Conservation (phyloP, 64 coral and sea anemone species). For the Cladopsammia gracilis region DNA sequence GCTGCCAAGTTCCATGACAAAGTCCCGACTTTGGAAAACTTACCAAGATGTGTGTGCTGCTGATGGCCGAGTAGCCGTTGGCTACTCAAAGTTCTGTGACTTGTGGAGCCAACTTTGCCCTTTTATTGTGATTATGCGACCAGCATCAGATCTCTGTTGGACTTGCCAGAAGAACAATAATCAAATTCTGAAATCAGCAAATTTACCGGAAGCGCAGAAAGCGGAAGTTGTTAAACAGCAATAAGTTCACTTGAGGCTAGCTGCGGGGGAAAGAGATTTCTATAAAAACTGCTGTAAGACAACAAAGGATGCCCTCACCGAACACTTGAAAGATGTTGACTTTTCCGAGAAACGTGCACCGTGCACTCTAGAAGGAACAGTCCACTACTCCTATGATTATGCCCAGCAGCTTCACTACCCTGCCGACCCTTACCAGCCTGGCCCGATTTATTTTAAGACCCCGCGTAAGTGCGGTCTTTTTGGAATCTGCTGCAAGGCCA, state of each 20-base stretch:
- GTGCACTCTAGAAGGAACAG: neutral
- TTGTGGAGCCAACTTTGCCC: slow-evolving; percentile 46
- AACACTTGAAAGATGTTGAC: slow-evolving; percentile 15
- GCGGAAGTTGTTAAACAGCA: too few relatives aligned
- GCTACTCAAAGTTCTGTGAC: slow-evolving; percentile 58
- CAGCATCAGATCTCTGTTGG: slow-evolving; percentile 44
- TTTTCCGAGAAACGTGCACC: slow-evolving; percentile 23
- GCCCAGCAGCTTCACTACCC: neutral
- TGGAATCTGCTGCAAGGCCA: slow-evolving; percentile 22
- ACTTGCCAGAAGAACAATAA: slow-evolving; percentile 62
- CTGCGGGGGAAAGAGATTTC: too few relatives aligned
- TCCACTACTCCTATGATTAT: too few relatives aligned
- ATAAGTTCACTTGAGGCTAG: too few relatives aligned
- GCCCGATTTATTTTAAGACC: too few relatives aligned
- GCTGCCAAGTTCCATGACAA: slow-evolving; percentile 40
- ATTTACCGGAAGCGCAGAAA: neutral
- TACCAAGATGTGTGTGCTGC: neutral
- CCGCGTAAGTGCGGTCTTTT: neutral
- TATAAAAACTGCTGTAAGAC: too few relatives aligned
- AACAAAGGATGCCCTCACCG: neutral
- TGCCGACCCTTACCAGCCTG: neutral
- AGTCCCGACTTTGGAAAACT: slow-evolving; percentile 22
- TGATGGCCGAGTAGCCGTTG: neutral
- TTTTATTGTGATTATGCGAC: slow-evolving; percentile 36
- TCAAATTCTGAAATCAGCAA: slow-evolving; percentile 1